Conservation (phyloP, 2,113 vertebrate genomes). For the Fukomys damarensis region DNA sequence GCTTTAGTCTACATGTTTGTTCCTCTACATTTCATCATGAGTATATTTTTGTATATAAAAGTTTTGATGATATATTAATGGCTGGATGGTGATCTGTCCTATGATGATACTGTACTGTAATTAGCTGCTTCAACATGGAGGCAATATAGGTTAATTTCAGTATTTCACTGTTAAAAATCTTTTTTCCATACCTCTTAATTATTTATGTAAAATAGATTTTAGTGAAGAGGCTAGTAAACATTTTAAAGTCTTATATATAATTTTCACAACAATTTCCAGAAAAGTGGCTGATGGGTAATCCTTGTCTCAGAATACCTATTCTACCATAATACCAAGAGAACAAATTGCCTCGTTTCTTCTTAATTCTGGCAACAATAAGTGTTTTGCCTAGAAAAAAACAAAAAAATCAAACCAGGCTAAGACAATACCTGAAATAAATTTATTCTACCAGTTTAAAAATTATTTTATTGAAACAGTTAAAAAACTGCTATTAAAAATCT, state of each 20-base stretch:
- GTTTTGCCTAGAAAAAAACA: too few relatives aligned
- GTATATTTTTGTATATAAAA: background rate
- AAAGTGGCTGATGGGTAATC: background rate
- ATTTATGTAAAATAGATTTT: slow-evolving; percentile 39
- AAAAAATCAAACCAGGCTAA: too few relatives aligned
- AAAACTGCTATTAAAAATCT: slow-evolving; percentile 43
- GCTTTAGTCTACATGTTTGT: background rate
- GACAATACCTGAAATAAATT: too few relatives aligned
- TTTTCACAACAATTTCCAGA: background rate
- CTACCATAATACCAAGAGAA: background rate
- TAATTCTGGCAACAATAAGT: background rate
- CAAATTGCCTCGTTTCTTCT: background rate
- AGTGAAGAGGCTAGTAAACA: background rate
- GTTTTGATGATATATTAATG: slow-evolving; percentile 36
- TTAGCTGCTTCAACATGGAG: background rate
- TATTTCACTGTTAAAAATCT: slow-evolving; percentile 30
- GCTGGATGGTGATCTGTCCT: background rate
- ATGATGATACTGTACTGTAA: background rate
- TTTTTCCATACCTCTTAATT: background rate
- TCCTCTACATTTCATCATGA: background rate
- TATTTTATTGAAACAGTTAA: slow-evolving; percentile 1
- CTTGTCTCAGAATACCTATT: background rate
- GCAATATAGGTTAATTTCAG: background rate
- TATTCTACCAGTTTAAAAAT: background rate
- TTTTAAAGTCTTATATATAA: slow-evolving; percentile 31